Evolutionary conservation across 1,140 invertebrate genomes (phyloP), one percentile per base, ranked within the genome.

Genomic region (Gonatopus flavifemur): DNA sequence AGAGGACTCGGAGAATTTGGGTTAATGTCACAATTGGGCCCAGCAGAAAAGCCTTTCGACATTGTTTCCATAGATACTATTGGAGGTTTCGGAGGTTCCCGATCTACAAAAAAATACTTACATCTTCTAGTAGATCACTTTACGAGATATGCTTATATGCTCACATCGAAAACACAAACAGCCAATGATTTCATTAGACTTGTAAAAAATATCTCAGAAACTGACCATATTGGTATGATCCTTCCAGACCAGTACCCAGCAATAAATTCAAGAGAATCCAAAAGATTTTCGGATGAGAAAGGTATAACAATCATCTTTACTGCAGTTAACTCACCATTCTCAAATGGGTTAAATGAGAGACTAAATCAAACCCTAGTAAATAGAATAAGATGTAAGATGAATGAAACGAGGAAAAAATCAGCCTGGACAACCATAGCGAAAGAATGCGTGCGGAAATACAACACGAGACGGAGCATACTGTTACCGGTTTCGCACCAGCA

Each of bases 391-490:
- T 42, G 40, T 16, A 42, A 6, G 4, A n/a, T 33, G 13, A 33
- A 33, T 13, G 32, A 33, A 33, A 33, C 5, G 10, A 33, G 4
- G 15, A 33, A 7, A 13, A 33, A 33, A 33, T 9, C n/a, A 13
- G 6, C 32, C 10, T 33, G 32, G 32, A 13, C 32, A 13, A 33
- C 32, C 5, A 15, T 13, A 42, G 70, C 68, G 37, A 39, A 61
- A 15, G 39, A 65, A 37, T 73, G 70, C 57, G 49, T 68, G 52
- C 5, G 15, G 15, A 33, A 33, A 33, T 33, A 33, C 15, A 33
- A 33, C 32, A 13, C 60, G 55, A 4, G n/a, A 33, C 6, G 5
- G 32, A 33, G 4, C 32, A 33, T 13, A 8, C 32, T 5, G 32
- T 13, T 9, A 33, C 32, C 5, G 13, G 13, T 7, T 33, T 33